These are phyloP conservation scores for Imbricaverruca yamaguchii DNA, from an alignment of 2,888 invertebrate species.

Conservation along the genomic window DNA sequence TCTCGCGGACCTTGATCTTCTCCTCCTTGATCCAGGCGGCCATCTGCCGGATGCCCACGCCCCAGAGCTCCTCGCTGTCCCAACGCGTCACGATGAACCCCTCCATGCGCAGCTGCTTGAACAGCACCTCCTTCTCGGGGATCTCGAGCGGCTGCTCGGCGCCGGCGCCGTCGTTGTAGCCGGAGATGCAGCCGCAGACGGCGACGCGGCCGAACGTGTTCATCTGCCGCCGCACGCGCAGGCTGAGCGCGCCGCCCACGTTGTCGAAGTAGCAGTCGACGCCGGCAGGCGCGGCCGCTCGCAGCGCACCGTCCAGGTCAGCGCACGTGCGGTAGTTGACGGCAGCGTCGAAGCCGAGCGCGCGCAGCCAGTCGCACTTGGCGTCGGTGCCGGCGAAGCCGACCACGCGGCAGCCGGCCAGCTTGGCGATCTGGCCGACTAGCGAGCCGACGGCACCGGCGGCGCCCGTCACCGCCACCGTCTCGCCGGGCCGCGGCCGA, in stretches of 20 bases:
- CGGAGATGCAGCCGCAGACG: slow-evolving; percentile 57
- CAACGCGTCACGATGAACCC: slow-evolving; percentile 54
- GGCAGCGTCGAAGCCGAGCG: slow-evolving; percentile 58
- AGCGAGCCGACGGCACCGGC: slow-evolving; percentile 70
- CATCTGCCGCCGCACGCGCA: slow-evolving; percentile 41
- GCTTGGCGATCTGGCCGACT: slow-evolving; percentile 71
- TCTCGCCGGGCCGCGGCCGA: slow-evolving; percentile 61
- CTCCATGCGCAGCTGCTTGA: slow-evolving; percentile 54
- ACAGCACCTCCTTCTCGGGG: background rate
- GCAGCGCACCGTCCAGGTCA: slow-evolving; percentile 48
- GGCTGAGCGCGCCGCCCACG: background rate
- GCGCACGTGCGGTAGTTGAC: slow-evolving; percentile 61
- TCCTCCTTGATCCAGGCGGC: slow-evolving; percentile 54
- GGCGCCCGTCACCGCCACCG: slow-evolving; percentile 62
- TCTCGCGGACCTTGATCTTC: slow-evolving; percentile 61
- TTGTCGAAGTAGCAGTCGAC: slow-evolving; percentile 9
- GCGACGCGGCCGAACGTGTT: slow-evolving; percentile 53
- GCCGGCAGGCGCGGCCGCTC: background rate
- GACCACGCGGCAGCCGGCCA: slow-evolving; percentile 56
- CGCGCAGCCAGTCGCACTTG: slow-evolving; percentile 56
- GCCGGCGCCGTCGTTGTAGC: slow-evolving; percentile 49
- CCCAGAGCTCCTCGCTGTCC: slow-evolving; percentile 48
- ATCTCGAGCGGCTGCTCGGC: background rate
- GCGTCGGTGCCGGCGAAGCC: slow-evolving; percentile 64
- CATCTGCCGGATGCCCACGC: slow-evolving; percentile 57